These are phyloP conservation scores for Enteromius viviparus DNA, from an alignment of 2,797 vertebrate genomes.

Conservation along the genomic window DNA sequence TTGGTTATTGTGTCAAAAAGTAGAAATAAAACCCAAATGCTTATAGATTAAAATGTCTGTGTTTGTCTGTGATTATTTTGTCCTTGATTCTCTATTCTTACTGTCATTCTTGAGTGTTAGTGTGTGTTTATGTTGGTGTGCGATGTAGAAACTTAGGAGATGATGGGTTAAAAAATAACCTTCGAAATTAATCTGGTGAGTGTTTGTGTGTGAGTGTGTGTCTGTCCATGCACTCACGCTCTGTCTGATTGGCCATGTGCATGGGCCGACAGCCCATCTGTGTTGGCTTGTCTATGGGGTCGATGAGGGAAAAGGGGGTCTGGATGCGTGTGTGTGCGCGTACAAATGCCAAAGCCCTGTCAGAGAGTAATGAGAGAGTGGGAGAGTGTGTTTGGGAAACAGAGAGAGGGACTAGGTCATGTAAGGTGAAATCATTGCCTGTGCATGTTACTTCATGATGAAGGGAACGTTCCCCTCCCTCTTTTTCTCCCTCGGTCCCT, in stretches of 20 bases:
- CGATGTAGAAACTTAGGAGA: constrained; percentile 32
- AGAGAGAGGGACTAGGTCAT: constrained; percentile 57
- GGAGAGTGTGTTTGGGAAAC: constrained; percentile 59
- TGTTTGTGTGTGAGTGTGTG: constrained; percentile 41
- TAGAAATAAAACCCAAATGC: background rate
- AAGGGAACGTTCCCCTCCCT: constrained; percentile 51
- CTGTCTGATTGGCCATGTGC: constrained; percentile 60
- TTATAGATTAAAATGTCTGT: background rate
- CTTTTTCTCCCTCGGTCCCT: constrained; percentile 44
- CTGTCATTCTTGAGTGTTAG: constrained; percentile 23
- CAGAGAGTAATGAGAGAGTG: constrained; percentile 62
- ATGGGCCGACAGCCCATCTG: constrained; percentile 59
- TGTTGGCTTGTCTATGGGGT: constrained; percentile 62
- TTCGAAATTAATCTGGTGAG: constrained; percentile 47
- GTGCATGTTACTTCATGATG: constrained; percentile 57
- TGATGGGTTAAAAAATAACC: constrained; percentile 51
- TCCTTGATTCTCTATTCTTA: background rate
- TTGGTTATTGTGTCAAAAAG: background rate
- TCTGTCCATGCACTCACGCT: constrained; percentile 51
- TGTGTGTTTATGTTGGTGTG: constrained; percentile 36
- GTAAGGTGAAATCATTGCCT: constrained; percentile 61
- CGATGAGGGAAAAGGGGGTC: constrained; percentile 59
- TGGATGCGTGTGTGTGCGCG: constrained; percentile 53
- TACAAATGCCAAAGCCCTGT: constrained; percentile 60
- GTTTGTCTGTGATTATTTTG: background rate